Evolutionary conservation across 2,888 invertebrate species (phyloP), one percentile per base, ranked within the genome.

Genomic region (Xestoiulus laeticollis): DNA sequence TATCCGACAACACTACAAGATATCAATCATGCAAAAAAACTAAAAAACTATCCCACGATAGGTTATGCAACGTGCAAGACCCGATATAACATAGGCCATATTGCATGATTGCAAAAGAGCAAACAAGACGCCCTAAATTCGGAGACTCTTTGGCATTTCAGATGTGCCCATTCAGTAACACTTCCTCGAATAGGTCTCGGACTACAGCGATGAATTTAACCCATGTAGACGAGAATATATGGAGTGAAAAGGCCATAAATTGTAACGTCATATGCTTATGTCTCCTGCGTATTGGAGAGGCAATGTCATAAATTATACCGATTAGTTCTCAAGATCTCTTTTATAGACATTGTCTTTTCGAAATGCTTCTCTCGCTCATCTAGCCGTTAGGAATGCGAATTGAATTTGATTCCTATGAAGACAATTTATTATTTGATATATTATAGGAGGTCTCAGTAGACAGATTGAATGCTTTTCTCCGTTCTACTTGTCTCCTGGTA

Each of bases 241-340:
- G 5, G 68, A 26, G 26, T 68, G 68, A 26, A 22, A 26, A 26
- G 68, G 12, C 26, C 68, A 68, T 68, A 68, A 59, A 59, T n/a
- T 59, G 22, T 19, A 59, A 59, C 22, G n/a, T n/a, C 59, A 59
- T 59, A 59, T n/a, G 59, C 59, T 19, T n/a, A n/a, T 59, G 59
- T 59, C 59, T 59, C 59, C n/a, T 19, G 59, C 59, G 59, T 59
- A 68, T 68, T 26, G 22, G 68, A 68, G 12, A 5, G 22, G 68
- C 68, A 26, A 26, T 5, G 26, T 26, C 68, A 68, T 68, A 68
- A 68, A 22, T 68, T 68, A 68, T 68, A 5, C 26, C 26, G 68
- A 68, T 68, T 68, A 68, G 68, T 22, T 68, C 6, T 59, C 53
- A n/a, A 59, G 53, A 59, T 59, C 53, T n/a, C n/a, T 59, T 59